These are phyloP conservation scores for Leptodactylus fallax DNA, from an alignment of 2,797 vertebrate species.

Conservation along the genomic window DNA sequence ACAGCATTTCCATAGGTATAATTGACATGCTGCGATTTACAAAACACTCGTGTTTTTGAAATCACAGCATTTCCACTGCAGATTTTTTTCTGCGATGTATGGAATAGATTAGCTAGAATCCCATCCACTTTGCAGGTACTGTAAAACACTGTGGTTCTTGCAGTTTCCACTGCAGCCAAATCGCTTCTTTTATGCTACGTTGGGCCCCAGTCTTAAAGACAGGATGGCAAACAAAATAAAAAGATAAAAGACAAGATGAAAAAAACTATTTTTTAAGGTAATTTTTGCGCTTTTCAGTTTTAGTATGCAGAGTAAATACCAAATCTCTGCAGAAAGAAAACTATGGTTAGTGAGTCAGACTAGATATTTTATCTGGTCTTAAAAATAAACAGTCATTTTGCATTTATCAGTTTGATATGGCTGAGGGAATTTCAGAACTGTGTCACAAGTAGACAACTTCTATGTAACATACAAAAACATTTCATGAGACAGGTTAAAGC, in stretches of 20 bases:
- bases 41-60: too few relatives aligned
- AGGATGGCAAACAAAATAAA: background rate
- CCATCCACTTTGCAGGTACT: too few relatives aligned
- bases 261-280: background rate
- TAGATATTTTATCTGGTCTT: conserved; percentile 14
- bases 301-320: background rate
- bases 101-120: too few relatives aligned
- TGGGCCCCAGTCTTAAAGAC: too few relatives aligned
- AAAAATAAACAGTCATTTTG: conserved; percentile 19
- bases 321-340: background rate
- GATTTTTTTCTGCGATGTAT: too few relatives aligned
- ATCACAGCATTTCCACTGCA: too few relatives aligned
- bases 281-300: background rate
- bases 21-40: too few relatives aligned
- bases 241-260: background rate
- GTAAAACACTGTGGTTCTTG: too few relatives aligned
- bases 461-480: conserved; percentile 6
- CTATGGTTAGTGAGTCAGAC: background rate
- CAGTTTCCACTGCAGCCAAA: too few relatives aligned
- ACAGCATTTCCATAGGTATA: too few relatives aligned
- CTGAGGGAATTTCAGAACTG: background rate
- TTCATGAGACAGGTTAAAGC: background rate
- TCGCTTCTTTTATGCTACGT: too few relatives aligned
- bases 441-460: background rate
- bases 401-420: conserved; percentile 6